Evolutionary conservation across 2,888 invertebrate genomes (phyloP), one percentile per base, ranked within the genome.

Genomic region (Gari tellinella): DNA sequence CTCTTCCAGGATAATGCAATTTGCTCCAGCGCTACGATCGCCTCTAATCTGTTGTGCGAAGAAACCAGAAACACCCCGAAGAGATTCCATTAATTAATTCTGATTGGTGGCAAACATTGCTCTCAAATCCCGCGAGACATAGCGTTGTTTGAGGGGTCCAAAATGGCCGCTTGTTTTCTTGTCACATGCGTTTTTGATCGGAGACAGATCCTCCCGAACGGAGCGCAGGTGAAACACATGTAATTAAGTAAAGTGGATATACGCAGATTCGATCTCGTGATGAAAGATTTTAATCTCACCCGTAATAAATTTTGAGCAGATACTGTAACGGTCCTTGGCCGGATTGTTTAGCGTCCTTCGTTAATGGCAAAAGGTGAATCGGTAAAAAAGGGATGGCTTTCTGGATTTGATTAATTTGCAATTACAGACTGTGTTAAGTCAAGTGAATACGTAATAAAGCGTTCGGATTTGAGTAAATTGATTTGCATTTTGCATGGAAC

Each of bases 51-150:
- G 64, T 64, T 72, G 70, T 64, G 46, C 41, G 69, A 62, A 70
- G 69, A 70, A 65, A 64, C 68, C 67, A 65, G 70, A 60, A 76
- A 45, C 58, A 64, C 58, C 46, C 72, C 76, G 53, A 66, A 61
- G 70, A 70, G 75, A 67, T 48, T 64, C 37, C 58, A 67, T 76
- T 70, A 76, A 72, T 70, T 70, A 67, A 70, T 76, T 76, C 75
- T 76, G 75, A 76, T 76, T 76, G 75, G 70, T 58, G 57, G 67
- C 62, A 70, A 76, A 72, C 70, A 70, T 56, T 53, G 56, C 53
- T 21, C 58, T 31, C 41, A 48, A 26, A 25, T 72, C 75, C 56
- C 75, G 48, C 60, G 70, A 60, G 75, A 60, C 52, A 55, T 53
- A 15, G 49, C 60, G 66, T 46, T 66, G 49, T 58, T 58, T 60